A percentile compares a stretch with the other conserved stretches of the same genome.
Conservation (phyloP, 1,140 invertebrate genomes). For the Berghia stephanieae region DNA sequence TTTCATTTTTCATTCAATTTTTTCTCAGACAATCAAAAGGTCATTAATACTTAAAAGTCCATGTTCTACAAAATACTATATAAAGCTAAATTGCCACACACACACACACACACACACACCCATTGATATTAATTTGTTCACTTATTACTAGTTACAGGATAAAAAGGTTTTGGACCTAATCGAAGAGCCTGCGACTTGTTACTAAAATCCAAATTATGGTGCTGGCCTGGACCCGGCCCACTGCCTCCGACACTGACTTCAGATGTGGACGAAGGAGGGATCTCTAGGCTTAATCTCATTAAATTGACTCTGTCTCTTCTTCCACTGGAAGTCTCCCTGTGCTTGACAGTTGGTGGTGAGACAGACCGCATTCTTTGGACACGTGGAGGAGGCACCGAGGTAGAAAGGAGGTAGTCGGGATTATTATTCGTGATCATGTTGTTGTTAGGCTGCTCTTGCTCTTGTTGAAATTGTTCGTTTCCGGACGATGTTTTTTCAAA, state of each 20-base stretch:
- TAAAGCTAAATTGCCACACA: background rate
- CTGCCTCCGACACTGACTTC: background rate
- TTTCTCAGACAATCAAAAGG: too few species aligned
- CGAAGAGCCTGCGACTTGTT: conserved; percentile 46
- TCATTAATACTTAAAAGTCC: too few species aligned
- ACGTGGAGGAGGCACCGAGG: conserved; percentile 37
- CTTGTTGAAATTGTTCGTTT: conserved; percentile 32
- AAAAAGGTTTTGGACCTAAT: conserved; percentile 62
- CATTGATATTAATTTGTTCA: background rate
- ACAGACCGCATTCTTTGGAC: conserved; percentile 24
- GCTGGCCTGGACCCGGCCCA: background rate
- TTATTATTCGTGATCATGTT: background rate
- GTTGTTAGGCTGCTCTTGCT: background rate
- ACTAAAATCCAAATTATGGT: conserved; percentile 30
- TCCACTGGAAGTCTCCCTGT: too few species aligned
- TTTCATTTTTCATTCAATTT: too few species aligned
- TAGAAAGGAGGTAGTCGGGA: background rate
- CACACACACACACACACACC: background rate
- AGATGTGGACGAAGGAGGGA: conserved; percentile 36
- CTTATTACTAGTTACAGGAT: conserved; percentile 45
- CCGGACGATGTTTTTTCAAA: conserved; percentile 47
- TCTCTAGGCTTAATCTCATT: conserved; percentile 51
- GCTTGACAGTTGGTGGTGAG: conserved; percentile 22
- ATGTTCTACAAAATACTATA: too few species aligned
- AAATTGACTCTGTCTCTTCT: conserved; percentile 26